Evolutionary conservation across 2,888 invertebrate genomes (phyloP), one percentile per base, ranked within the genome.

Genomic region (Blastobasis adustella): DNA sequence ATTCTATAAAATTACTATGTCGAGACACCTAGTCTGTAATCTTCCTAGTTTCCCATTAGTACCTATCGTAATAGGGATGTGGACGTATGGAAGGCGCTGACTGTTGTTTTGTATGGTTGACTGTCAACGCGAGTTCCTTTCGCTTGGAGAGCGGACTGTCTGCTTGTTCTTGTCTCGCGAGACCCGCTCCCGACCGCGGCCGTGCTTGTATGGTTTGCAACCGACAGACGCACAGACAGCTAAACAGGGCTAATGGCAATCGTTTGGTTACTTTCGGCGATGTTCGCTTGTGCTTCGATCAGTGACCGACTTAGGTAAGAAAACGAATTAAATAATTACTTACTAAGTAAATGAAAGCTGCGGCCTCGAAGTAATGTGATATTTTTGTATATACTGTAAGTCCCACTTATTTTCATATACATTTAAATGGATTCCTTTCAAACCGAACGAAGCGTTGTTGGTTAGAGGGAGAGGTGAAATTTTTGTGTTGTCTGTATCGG

Each of bases 381-480:
- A 88, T 88, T 87, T 88, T 87, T 88, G 88, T 88, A 88, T 85
- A 88, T 87, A 86, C 82, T 86, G 85, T 88, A 86, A 88, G 88
- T 85, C 84, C 81, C 78, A 85, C 78, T 88, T 87, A 87, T 88
- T 88, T 88, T 88, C 88, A 77, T 87, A 87, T 76, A 88, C 84
- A 85, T 88, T 87, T 87, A 85, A 86, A 86, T 82, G 81, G 82
- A 79, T 83, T 86, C 73, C 75, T 84, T 86, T 85, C 67, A 71
- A 78, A 81, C 77, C 73, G 80, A 79, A 78, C 71, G 81, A 76
- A 78, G 76, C 78, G 76, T 79, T 73, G 76, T 79, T 79, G 79
- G 75, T 70, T 69, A 63, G 68, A 67, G 63, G 64, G 66, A 71
- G 61, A 70, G 55, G 57, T 52, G 68, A 49, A 45, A 44, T 23